phyloP scores from a whole-genome alignment of 2,113 vertebrate species.

The Tyrannus savana region DNA sequence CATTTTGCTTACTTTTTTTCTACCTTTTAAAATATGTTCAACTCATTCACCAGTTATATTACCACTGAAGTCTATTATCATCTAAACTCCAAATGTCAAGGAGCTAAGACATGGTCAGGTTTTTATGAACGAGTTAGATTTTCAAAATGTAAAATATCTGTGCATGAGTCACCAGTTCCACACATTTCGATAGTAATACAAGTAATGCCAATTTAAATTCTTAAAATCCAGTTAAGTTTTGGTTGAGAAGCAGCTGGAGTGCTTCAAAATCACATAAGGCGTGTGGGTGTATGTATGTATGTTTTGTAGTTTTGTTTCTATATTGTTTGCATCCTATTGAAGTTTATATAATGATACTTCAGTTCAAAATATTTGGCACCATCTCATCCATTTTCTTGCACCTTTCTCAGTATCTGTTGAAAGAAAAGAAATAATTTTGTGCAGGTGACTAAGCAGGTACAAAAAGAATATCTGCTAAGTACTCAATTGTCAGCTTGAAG shows the following conservation, averaged over 20 bases:
- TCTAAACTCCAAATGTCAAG: constrained; percentile 28
- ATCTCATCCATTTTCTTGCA: constrained; percentile 64
- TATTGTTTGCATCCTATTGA: constrained; percentile 75
- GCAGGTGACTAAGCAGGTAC: neutral
- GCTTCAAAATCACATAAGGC: constrained; percentile 46
- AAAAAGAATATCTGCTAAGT: neutral
- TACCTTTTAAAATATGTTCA: constrained; percentile 4
- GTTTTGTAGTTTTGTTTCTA: constrained; percentile 65
- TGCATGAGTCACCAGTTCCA: constrained; percentile 54
- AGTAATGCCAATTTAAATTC: constrained; percentile 52
- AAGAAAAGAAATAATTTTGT: constrained; percentile 35
- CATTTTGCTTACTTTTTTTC: neutral
- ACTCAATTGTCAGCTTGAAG: neutral
- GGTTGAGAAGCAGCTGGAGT: constrained; percentile 59
- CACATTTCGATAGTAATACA: constrained; percentile 37
- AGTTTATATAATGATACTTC: constrained; percentile 68
- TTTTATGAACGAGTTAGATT: constrained; percentile 53
- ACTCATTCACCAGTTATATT: constrained; percentile 40
- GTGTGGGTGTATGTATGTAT: constrained; percentile 16
- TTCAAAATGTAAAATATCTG: constrained; percentile 53
- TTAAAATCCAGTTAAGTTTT: constrained; percentile 74
- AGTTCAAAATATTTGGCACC: constrained; percentile 69
- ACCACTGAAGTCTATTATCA: neutral
- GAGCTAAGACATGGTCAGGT: neutral
- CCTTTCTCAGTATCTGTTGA: constrained; percentile 78